Base-by-base conservation (phyloP, 1,140 invertebrate species). In the Dinoponera quadriceps region DNA sequence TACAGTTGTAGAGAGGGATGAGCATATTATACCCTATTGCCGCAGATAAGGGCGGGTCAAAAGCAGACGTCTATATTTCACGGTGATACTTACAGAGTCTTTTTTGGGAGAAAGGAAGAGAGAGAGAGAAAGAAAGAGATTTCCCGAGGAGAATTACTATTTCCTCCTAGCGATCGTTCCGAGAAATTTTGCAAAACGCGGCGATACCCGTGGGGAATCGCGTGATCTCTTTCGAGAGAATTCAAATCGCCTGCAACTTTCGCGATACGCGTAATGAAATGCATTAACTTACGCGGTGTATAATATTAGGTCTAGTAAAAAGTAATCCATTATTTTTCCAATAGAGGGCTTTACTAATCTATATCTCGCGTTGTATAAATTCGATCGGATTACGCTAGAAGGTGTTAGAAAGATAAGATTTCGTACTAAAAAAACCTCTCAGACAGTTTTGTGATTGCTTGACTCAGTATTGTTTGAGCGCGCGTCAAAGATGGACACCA, bases 1-100 rank as follows among this genome's bases (percentile, higher is more conserved):
- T 20, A 33, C 22, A 5, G 51, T 57, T 71, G 65, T n/a, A 44
- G 54, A 80, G 29, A 48, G 49, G 20, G 49, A 69, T 38, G 75
- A 78, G 75, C 63, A 69, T 78, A 68, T 78, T 78, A 78, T 78
- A 78, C 22, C 33, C 48, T 55, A 78, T 78, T 78, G 69, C 29
- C 29, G 44, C 22, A 69, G 62, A 78, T 66, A 69, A 69, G 18
- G 51, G 51, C 18, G 51, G 49, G 63, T 55, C 62, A 63, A 69
- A 69, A 69, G 75, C 75, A 69, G 75, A 78, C 18, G 18, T 20
- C 75, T 13, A 78, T 78, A 69, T 69, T 78, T 78, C 33, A 68
- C 49, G 29, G 22, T 68, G 68, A 78, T 57, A 69, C 22, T 78
- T 69, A 55, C 18, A 27, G 29, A 18, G 29, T 55, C 29, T 78